Base-by-base conservation (phyloP, 1,140 invertebrate genomes). In the Ceratina australensis region DNA sequence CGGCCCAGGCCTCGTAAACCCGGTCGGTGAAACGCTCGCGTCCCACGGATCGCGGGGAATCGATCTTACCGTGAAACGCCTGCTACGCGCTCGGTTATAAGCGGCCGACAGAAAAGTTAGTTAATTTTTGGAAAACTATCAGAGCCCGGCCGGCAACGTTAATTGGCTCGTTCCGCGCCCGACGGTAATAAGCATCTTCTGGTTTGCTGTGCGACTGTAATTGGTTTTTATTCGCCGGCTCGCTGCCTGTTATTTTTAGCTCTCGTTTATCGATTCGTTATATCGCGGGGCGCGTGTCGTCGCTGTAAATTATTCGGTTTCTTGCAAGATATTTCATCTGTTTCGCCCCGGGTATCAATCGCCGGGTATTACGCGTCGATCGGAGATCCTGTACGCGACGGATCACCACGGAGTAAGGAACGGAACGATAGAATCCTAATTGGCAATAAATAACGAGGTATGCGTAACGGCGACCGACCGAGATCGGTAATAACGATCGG, bases 401-500 rank as follows among this genome's bases (percentile, higher is more conserved):
- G 74, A 61, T 71, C 66, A 63, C 49, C 57, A 24, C 18, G 26
- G n/a, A 28, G 20, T 60, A 77, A 63, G 74, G 66, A 76, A 42
- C 22, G 56, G 74, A 69, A 77, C 67, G 74, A 69, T 71, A 61
- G 74, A 69, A 77, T 77, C 65, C 75, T 79, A 83, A 83, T 83
- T 83, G 81, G 75, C 81, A 82, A 83, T 83, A 83, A 83, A 82
- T 83, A 83, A 82, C 59, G 57, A 52, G 69, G 60, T 68, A 72
- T 83, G 81, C 81, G 65, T 83, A 81, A 83, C 68, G 54, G n/a
- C n/a, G n/a, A n/a, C n/a, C 64, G 49, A 7, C 33, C 26, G 50
- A 71, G 76, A 82, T 82, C 65, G 54, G 80, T 74, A 82, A 83
- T 82, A 64, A 57, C 65, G 81, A 83, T 83, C 72, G 65, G 68